phyloP scores from a whole-genome alignment of 2,113 vertebrate genomes.

The Hemibagrus wyckioides region DNA sequence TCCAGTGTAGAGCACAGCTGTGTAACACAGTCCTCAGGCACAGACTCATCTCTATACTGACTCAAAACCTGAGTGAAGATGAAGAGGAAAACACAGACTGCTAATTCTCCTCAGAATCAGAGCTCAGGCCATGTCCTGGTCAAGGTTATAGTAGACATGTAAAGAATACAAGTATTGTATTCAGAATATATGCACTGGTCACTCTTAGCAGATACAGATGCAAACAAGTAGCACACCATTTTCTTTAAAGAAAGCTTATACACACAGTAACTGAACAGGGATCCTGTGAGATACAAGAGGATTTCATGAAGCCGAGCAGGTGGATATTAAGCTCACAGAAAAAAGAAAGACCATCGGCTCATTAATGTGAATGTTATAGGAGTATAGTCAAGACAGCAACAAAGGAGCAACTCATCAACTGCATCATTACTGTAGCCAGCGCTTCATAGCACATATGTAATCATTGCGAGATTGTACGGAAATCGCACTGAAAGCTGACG shows the following conservation, averaged over 20 bases:
- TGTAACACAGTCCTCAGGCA: neutral
- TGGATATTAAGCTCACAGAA: neutral
- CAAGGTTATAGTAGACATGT: neutral
- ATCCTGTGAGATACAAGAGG: neutral
- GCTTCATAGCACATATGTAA: too few relatives aligned
- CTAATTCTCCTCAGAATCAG: neutral
- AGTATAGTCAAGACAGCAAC: neutral
- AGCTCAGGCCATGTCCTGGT: neutral
- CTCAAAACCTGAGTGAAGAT: neutral
- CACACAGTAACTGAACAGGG: neutral
- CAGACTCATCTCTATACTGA: neutral
- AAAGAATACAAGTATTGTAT: neutral
- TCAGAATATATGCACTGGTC: neutral
- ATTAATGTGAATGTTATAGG: neutral
- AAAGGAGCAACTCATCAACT: neutral
- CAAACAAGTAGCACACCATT: too few relatives aligned
- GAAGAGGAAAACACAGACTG: neutral
- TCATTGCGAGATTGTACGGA: neutral
- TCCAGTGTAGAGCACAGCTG: constrained; percentile 39
- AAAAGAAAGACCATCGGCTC: neutral
- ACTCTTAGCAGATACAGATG: neutral
- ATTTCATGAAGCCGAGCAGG: neutral
- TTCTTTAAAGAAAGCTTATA: neutral
- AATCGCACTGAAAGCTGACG: too few relatives aligned
- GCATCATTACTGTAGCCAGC: too few relatives aligned